Evolutionary conservation across 1,140 invertebrate species (phyloP).

Genomic region (Zaprionus capensis): DNA sequence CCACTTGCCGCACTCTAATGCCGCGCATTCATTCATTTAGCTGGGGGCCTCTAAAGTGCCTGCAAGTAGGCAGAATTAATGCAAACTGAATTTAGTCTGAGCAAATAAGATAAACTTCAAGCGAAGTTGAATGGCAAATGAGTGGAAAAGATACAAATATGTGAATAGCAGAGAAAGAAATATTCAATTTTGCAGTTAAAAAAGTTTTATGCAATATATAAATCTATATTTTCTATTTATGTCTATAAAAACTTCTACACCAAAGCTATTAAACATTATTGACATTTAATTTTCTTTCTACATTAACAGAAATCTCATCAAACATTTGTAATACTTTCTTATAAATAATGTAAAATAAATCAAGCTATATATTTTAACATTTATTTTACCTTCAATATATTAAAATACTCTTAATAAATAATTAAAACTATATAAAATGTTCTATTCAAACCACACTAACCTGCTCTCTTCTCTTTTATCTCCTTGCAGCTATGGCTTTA

Average conservation of each 20-base stretch:
- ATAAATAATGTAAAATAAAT: no score
- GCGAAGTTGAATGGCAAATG: neutral
- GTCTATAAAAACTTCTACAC: no score
- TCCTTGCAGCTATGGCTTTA: conserved; percentile 59
- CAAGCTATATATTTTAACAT: no score
- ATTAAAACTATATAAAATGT: neutral
- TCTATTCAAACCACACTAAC: neutral
- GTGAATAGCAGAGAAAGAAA: no score
- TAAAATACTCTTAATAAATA: neutral
- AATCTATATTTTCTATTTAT: no score
- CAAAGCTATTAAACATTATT: no score
- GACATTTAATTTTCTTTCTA: no score
- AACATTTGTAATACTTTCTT: no score
- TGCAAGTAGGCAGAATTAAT: conserved; percentile 52
- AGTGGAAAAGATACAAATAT: neutral
- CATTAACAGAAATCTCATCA: no score
- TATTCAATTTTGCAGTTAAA: no score
- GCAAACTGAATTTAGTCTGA: conserved; percentile 39
- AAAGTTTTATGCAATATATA: no score
- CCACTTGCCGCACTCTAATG: conserved; percentile 30
- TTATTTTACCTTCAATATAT: neutral
- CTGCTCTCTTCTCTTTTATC: neutral
- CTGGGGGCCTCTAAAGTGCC: conserved; percentile 29
- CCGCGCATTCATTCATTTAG: conserved; percentile 24
- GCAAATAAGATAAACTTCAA: conserved; percentile 6